These are phyloP conservation scores for Solenodon paradoxus DNA, from an alignment of 2,113 vertebrate species.

Conservation along the genomic window DNA sequence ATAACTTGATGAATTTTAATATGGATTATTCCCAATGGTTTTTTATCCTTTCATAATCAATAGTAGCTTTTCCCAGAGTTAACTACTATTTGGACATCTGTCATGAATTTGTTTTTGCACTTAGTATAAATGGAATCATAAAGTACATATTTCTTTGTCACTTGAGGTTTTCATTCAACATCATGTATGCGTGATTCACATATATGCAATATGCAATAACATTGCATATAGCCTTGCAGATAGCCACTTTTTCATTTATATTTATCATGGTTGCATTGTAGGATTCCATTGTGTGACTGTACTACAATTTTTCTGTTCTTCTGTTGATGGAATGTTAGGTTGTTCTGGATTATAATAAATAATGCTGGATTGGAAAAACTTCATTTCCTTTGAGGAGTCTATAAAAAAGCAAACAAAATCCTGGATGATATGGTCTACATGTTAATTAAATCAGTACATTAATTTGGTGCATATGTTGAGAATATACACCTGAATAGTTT, in stretches of 20 bases:
- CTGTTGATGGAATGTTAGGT: neutral
- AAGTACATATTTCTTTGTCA: neutral
- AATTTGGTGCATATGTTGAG: neutral
- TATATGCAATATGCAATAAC: no score
- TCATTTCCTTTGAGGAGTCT: neutral
- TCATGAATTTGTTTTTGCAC: neutral
- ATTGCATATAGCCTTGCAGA: no score
- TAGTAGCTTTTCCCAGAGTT: neutral
- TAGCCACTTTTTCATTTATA: neutral
- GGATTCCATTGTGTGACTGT: neutral
- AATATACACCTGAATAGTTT: neutral
- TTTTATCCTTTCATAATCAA: neutral
- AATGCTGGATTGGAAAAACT: neutral
- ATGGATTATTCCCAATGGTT: neutral
- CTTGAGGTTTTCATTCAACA: neutral
- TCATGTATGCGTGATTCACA: neutral
- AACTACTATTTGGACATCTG: neutral
- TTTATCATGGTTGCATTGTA: neutral
- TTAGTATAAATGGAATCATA: neutral
- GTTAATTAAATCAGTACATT: slow-evolving; percentile 13
- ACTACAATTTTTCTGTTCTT: neutral
- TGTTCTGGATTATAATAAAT: neutral
- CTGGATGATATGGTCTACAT: neutral
- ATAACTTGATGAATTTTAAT: neutral
- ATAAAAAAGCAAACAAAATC: neutral